Evolutionary conservation across 2,797 vertebrate species (phyloP), one percentile per base, ranked within the genome.

Genomic region (Perodicticus potto): DNA sequence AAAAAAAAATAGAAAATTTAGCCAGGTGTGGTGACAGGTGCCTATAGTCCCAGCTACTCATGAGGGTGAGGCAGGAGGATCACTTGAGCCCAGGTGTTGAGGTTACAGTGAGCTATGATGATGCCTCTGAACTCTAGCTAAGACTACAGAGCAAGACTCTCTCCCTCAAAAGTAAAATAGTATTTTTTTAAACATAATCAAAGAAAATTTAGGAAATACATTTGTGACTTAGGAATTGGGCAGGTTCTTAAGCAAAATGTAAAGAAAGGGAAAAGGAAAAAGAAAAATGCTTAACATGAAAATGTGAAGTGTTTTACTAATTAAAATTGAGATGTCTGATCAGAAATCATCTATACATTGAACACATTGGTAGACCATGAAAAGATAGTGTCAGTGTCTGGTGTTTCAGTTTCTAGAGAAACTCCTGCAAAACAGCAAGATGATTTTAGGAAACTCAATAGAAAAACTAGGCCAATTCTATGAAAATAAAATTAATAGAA

Each of bases 401-500:
- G 40, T 29, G 27, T 16, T 86, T 40, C 40, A 19, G 29, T 49
- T 55, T 23, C 65, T 59, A 91, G 49, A 91, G 25, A 82, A 72
- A 81, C 14, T 0, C 25, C 65, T 19, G 53, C 29, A 85, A 77
- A 74, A 73, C 7, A 13, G 22, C 84, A 92, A 90, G 73, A 86
- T 78, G 43, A 53, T 19, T 65, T 91, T 70, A 93, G 55, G 81
- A 95, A 94, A 89, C 59, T 12, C 78, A 63, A 29, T 3, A 63
- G 49, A 86, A 74, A 92, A 91, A 59, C 59, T 49, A 59, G 10
- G 27, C 63, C 73, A 78, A 70, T 4, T 37, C 61, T 43, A 84
- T 23, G 20, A 89, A 91, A 92, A 95, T 55, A 96, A 96, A 93
- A 95, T 83, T 70, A 93, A 49, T 34, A 73, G 70, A 82, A 86